phyloP scores from a whole-genome alignment of 1,140 invertebrate species.

The Diorhabda carinulata region DNA sequence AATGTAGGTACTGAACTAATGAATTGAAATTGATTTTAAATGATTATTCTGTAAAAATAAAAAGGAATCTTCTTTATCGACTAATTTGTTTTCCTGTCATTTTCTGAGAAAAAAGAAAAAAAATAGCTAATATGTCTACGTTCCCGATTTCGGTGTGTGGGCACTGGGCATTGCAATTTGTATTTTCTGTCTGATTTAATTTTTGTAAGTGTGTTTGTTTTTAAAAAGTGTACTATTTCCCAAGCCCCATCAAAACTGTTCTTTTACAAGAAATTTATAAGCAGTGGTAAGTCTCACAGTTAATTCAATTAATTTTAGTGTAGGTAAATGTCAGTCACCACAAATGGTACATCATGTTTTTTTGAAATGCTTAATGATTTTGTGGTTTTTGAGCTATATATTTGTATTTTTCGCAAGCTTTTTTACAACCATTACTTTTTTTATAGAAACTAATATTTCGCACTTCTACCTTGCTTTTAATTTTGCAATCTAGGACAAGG shows the following conservation, averaged over 20 bases:
- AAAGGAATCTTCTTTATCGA: conserved; percentile 20
- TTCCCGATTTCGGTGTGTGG: conserved; percentile 38
- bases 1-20: too few relatives aligned
- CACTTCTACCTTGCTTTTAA: too few relatives aligned
- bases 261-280: too few relatives aligned
- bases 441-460: neutral
- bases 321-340: neutral
- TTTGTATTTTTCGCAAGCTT: neutral
- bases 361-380: neutral
- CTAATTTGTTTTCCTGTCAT: conserved; percentile 23
- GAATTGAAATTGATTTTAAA: too few relatives aligned
- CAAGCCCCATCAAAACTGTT: neutral
- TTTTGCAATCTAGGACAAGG: neutral
- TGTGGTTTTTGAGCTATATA: neutral
- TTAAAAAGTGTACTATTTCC: neutral
- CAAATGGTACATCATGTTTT: neutral
- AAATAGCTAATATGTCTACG: conserved; percentile 36
- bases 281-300: neutral
- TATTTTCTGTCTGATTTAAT: neutral
- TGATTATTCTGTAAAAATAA: neutral
- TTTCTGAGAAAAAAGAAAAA: neutral
- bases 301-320: neutral
- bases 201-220: neutral
- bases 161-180: conserved; percentile 23
- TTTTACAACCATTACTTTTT: neutral